phyloP scores from a whole-genome alignment of 2,888 invertebrate species.

The Sthenelais limicola region DNA sequence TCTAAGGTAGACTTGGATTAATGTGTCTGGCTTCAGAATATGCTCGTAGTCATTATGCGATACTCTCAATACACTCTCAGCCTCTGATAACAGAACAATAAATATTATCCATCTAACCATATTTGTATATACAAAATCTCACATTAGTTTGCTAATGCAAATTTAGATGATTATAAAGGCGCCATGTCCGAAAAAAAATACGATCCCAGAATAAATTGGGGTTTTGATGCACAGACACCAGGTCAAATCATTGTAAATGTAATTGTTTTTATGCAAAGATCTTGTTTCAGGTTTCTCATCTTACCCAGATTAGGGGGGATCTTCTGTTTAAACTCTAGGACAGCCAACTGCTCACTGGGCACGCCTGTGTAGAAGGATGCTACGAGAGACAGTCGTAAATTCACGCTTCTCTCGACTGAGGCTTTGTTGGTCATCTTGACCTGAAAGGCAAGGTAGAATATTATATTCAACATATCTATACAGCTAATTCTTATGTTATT shows the following conservation, averaged over 20 bases:
- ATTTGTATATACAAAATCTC: background rate
- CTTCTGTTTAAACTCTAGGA: constrained; percentile 55
- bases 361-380: constrained; percentile 66
- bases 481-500: too few relatives aligned
- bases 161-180: too few relatives aligned
- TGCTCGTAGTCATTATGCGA: constrained; percentile 61
- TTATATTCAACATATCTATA: too few relatives aligned
- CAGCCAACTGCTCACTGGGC: constrained; percentile 55
- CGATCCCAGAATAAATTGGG: too few relatives aligned
- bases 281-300: too few relatives aligned
- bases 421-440: constrained; percentile 57
- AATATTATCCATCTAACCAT: background rate
- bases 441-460: too few relatives aligned
- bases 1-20: constrained; percentile 62
- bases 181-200: too few relatives aligned
- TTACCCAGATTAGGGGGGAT: constrained; percentile 73
- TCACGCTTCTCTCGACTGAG: constrained; percentile 57
- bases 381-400: constrained; percentile 58
- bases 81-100: constrained; percentile 57
- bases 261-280: too few relatives aligned
- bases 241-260: too few relatives aligned
- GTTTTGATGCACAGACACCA: too few relatives aligned
- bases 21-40: constrained; percentile 63
- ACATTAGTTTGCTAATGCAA: background rate
- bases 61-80: constrained; percentile 54